These are phyloP conservation scores for Anomalospiza imberbis DNA, from an alignment of 2,797 vertebrate species.

Conservation along the genomic window DNA sequence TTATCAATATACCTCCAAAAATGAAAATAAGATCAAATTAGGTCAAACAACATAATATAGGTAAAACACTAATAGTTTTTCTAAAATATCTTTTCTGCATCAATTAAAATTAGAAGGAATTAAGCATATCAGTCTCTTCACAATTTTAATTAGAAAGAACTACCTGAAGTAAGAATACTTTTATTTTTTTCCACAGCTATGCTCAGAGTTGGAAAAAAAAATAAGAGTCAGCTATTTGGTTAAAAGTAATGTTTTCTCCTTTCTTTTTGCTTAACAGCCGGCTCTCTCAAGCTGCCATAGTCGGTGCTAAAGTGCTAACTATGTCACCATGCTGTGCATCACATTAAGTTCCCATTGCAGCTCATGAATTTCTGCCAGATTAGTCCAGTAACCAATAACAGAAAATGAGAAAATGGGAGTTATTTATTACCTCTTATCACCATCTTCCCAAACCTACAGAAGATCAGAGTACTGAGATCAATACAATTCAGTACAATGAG, in stretches of 20 bases:
- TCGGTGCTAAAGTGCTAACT: slow-evolving; percentile 52
- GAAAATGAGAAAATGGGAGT: slow-evolving; percentile 26
- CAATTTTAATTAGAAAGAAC: not conserved
- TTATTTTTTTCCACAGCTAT: slow-evolving; percentile 13
- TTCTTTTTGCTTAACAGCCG: slow-evolving; percentile 49
- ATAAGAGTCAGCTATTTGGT: not conserved
- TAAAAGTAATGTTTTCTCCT: slow-evolving; percentile 23
- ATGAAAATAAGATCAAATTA: not conserved
- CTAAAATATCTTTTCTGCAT: not conserved
- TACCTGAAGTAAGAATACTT: not conserved
- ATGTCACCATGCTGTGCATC: slow-evolving; percentile 39
- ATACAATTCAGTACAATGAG: not conserved
- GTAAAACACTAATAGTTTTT: not conserved
- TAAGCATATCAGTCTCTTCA: not conserved
- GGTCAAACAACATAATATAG: not conserved
- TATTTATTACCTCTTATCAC: slow-evolving; percentile 6
- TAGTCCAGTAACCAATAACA: slow-evolving; percentile 14
- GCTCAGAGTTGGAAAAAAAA: not conserved
- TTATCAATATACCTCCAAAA: not conserved
- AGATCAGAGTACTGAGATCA: not conserved
- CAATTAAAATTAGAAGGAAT: not conserved
- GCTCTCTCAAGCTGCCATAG: slow-evolving; percentile 47
- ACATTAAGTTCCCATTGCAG: slow-evolving; percentile 37
- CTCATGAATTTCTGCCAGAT: slow-evolving; percentile 40
- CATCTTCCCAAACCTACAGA: not conserved